These are phyloP conservation scores for Ptychodera flava DNA, from an alignment of 35 echinoderm and acorn worm genomes.

Conservation along the genomic window DNA sequence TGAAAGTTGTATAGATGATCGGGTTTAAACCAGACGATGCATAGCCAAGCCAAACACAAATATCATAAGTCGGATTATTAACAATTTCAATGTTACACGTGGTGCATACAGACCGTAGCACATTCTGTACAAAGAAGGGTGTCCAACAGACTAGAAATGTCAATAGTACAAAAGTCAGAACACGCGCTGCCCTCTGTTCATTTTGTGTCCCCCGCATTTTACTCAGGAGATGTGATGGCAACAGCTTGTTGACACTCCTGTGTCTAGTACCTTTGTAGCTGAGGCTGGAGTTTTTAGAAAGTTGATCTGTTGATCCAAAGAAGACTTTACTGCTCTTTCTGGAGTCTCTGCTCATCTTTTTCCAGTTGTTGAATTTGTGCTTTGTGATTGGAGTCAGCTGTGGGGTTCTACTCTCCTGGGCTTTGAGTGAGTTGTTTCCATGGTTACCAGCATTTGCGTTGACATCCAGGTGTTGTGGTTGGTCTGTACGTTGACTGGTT, in stretches of 20 bases:
- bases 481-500: no score
- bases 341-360: no score
- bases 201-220: conserved; percentile 10
- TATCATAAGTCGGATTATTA: neutral
- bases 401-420: no score
- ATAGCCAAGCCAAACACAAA: conserved; percentile 63
- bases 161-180: conserved; percentile 61
- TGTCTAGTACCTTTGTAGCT: neutral
- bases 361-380: no score
- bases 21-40: conserved; percentile 76
- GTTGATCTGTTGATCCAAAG: neutral
- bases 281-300: neutral
- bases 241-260: neutral
- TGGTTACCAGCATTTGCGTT: no score
- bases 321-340: neutral
- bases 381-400: no score
- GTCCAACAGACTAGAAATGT: conserved; percentile 70
- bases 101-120: conserved; percentile 31
- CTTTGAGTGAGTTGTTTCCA: no score
- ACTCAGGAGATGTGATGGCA: neutral
- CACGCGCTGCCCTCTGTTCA: conserved; percentile 62
- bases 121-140: conserved; percentile 69
- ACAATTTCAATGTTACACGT: neutral
- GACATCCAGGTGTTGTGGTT: no score
- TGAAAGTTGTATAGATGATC: conserved; percentile 79